These are phyloP conservation scores for Leptinotarsa undecemlineata DNA, from an alignment of 1,140 invertebrate species.

Conservation along the genomic window DNA sequence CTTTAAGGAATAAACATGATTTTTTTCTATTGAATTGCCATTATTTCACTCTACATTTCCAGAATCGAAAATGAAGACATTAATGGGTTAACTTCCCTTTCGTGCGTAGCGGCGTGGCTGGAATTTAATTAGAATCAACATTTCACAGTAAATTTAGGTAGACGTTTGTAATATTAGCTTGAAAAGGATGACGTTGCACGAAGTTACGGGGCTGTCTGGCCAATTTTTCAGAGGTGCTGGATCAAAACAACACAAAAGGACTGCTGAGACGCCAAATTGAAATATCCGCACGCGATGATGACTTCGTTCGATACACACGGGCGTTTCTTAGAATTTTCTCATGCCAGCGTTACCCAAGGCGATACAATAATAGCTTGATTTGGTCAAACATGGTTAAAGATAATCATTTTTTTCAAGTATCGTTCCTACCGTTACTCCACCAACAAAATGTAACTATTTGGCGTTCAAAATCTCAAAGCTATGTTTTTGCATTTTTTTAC, in stretches of 20 bases:
- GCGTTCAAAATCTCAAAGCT: no score
- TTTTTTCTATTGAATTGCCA: no score
- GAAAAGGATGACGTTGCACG: conserved; percentile 7
- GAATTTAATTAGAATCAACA: conserved; percentile 30
- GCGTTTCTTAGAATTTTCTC: not conserved
- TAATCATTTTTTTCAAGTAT: no score
- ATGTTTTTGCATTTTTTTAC: no score
- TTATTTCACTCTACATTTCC: not conserved
- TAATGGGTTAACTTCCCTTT: conserved; percentile 33
- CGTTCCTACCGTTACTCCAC: no score
- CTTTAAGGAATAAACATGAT: no score
- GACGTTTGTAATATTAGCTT: conserved; percentile 22
- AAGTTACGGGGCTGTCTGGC: conserved; percentile 36
- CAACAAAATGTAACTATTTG: no score
- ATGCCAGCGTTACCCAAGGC: no score
- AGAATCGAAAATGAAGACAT: conserved; percentile 32
- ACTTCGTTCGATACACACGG: not conserved
- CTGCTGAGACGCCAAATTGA: conserved; percentile 40
- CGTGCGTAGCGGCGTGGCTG: conserved; percentile 20
- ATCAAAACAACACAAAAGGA: conserved; percentile 45
- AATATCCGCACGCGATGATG: conserved; percentile 40
- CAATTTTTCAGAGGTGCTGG: conserved; percentile 44
- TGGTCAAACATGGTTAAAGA: no score
- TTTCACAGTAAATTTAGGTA: conserved; percentile 25
- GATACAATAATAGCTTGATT: not conserved